Conservation (phyloP, 2,888 invertebrate species). For the Diarsia dahlii region DNA sequence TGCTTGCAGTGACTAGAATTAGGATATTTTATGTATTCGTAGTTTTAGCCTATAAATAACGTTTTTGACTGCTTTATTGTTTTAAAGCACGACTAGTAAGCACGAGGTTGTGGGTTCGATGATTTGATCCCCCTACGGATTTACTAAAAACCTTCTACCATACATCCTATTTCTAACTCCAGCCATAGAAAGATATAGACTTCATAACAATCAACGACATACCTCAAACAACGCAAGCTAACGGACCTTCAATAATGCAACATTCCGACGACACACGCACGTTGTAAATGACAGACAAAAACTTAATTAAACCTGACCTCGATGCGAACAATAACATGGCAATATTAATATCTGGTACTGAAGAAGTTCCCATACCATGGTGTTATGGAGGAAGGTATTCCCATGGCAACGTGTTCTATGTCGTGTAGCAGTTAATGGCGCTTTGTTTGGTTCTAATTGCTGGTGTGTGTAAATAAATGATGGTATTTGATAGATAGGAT, state of each 20-base stretch:
- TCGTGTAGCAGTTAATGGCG: constrained; percentile 42
- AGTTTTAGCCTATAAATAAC: no score
- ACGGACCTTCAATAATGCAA: constrained; percentile 53
- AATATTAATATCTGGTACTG: constrained; percentile 51
- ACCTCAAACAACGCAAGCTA: constrained; percentile 24
- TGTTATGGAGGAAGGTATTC: constrained; percentile 49
- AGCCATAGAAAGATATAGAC: not conserved
- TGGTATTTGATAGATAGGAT: constrained; percentile 17
- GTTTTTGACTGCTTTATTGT: no score
- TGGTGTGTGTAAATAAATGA: constrained; percentile 34
- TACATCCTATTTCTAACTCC: not conserved
- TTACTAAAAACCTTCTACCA: not conserved
- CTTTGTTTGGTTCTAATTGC: constrained; percentile 57
- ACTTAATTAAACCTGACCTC: constrained; percentile 78
- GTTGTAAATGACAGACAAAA: constrained; percentile 71
- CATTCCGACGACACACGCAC: constrained; percentile 57
- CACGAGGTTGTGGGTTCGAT: no score
- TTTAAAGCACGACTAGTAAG: no score
- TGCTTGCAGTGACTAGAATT: no score
- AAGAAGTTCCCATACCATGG: constrained; percentile 72
- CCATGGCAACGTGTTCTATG: constrained; percentile 49
- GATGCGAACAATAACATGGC: constrained; percentile 69
- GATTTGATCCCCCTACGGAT: no score
- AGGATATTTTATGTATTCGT: no score
- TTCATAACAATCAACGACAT: not conserved